A percentile compares a stretch with the other conserved stretches of the same genome.
Conservation (phyloP, 2,888 invertebrate species). For the Micoletzkya japonica region DNA sequence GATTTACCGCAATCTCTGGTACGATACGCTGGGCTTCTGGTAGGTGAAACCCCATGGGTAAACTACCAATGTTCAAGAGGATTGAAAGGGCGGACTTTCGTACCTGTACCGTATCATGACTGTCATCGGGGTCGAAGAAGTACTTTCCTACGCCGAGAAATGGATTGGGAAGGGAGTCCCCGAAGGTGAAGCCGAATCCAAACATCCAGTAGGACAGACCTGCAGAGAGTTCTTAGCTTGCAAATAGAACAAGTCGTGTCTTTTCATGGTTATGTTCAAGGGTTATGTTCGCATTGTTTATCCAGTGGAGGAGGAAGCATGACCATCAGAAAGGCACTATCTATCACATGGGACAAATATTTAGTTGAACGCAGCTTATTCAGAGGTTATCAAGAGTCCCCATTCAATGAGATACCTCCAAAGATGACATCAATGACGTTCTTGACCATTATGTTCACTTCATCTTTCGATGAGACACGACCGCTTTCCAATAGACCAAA, state of each 20-base stretch:
- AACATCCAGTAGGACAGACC: conserved; percentile 89
- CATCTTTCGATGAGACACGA: conserved; percentile 55
- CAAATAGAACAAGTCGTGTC: background rate
- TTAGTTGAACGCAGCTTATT: too few relatives aligned
- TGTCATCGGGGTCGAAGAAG: conserved; percentile 48
- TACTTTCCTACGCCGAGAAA: conserved; percentile 50
- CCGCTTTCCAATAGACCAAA: conserved; percentile 55
- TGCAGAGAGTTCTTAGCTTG: conserved; percentile 2
- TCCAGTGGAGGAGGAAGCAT: background rate
- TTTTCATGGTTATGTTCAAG: too few relatives aligned
- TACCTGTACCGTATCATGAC: background rate
- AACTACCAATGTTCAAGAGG: background rate
- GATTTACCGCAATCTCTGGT: too few relatives aligned
- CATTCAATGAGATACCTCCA: too few relatives aligned
- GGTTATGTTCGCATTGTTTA: background rate
- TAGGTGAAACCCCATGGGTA: background rate
- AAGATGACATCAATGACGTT: conserved; percentile 81
- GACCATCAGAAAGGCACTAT: too few relatives aligned
- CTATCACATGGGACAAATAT: too few relatives aligned
- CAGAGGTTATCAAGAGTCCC: too few relatives aligned
- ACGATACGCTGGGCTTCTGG: too few relatives aligned
- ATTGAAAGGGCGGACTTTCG: background rate
- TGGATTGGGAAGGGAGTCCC: conserved; percentile 64
- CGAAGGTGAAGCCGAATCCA: conserved; percentile 88
- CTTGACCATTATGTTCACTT: conserved; percentile 82